These are phyloP conservation scores for Pollimyrus isidori DNA, from an alignment of 2,113 vertebrate genomes.

Conservation along the genomic window DNA sequence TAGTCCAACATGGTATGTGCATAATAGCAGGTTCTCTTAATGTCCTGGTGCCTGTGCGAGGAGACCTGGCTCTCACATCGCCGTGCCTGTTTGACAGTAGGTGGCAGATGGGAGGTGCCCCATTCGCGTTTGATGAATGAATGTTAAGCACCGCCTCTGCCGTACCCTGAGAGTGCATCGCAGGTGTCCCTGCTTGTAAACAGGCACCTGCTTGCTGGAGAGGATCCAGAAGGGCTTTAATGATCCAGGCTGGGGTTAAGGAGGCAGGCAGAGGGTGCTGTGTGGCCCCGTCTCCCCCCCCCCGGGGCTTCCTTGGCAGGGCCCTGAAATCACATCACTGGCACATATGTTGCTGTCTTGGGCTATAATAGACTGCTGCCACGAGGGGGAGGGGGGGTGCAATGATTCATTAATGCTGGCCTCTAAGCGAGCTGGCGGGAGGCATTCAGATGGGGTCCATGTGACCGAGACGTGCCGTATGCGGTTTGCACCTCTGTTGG, in stretches of 20 bases:
- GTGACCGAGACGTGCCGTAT: slow-evolving; percentile 2
- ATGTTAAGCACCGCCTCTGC: background rate
- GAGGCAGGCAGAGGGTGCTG: background rate
- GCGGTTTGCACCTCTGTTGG: background rate
- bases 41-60: background rate
- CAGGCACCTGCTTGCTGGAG: background rate
- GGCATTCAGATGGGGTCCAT: background rate
- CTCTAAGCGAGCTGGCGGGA: background rate
- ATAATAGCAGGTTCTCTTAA: background rate
- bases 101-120: background rate
- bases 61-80: background rate
- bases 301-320: background rate
- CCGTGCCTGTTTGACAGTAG: background rate
- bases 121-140: background rate
- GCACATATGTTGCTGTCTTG: background rate
- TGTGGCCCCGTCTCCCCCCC: background rate
- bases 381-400: background rate
- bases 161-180: background rate
- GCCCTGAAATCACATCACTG: background rate
- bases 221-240: background rate
- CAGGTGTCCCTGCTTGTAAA: slow-evolving; percentile 7
- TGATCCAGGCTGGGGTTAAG: background rate
- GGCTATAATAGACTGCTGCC: background rate
- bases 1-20: background rate
- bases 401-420: background rate